Base-by-base conservation (phyloP, 2,113 vertebrate genomes). In the Neoarius graeffei region DNA sequence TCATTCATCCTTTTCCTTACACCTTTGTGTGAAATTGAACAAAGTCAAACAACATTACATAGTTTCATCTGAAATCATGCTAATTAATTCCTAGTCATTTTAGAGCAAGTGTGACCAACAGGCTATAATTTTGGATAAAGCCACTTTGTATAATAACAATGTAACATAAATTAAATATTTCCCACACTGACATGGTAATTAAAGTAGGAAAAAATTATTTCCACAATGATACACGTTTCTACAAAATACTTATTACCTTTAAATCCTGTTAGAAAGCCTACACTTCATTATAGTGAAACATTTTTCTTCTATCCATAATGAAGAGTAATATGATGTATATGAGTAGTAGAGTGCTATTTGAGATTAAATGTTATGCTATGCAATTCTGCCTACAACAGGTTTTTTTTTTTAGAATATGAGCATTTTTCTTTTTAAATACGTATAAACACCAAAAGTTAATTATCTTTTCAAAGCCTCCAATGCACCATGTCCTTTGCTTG, bases 401-500 rank as follows among this genome's bases (percentile, higher is more conserved):
- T 23, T 86, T 87, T 81, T 67, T 83, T 84, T 73, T 81, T 35
- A 73, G 84, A 90, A 56, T 71, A 10, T 48, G 64, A 81, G 23
- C 27, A 60, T 8, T 71, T 54, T 79, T 82, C 67, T 85, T 76
- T 85, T 56, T 52, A 20, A 23, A 35, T 14, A 71, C 19, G 17
- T 17, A 59, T 3, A 42, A 42, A 83, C 52, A 69, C 83, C 76
- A 69, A 73, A 89, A 87, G 50, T 87, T 90, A 88, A 89, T 88
- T 84, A 90, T 85, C 87, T 84, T 86, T 56, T 59, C 87, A 86
- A 81, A 86, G 48, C 71, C 74, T 81, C 74, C 20, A 27, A 81
- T 84, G 77, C 52, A 50, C 86, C 23, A 76, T 42, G 48, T 86
- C 59, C 27, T 80, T 60, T 69, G 62, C 87, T 67, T 88, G 84